These are phyloP conservation scores for Atopsyche davidsoni DNA, from an alignment of 1,140 invertebrate genomes.

Conservation along the genomic window DNA sequence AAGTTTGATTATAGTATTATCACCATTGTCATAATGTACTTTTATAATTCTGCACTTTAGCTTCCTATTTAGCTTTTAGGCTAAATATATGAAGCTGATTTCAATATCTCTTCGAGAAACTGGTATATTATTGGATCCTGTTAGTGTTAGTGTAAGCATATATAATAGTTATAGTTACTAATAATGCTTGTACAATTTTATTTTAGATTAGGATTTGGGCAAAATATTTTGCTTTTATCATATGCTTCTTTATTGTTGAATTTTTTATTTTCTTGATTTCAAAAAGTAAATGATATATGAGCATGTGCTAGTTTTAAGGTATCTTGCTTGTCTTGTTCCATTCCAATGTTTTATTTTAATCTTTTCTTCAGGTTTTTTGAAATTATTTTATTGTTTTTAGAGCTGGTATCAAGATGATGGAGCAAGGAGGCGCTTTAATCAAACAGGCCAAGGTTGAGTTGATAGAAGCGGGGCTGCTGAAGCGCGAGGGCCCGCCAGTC, in stretches of 20 bases:
- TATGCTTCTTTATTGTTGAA: no score
- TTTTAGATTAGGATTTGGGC: no score
- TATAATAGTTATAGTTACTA: slow-evolving; percentile 3
- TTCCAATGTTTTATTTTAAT: no score
- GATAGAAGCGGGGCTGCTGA: slow-evolving; percentile 52
- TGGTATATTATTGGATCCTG: no score
- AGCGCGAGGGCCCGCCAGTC: background rate
- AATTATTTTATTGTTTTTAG: slow-evolving; percentile 52
- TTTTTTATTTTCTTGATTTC: slow-evolving; percentile 32
- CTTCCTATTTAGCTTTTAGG: slow-evolving; percentile 4
- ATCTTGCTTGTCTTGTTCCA: no score
- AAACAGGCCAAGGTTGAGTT: slow-evolving; percentile 69
- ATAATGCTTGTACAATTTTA: no score
- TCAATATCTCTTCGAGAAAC: no score
- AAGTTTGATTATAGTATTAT: slow-evolving; percentile 27
- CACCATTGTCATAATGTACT: background rate
- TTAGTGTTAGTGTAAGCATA: background rate
- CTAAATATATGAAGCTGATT: no score
- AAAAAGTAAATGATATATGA: no score
- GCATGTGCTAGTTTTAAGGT: no score
- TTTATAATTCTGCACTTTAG: slow-evolving; percentile 7
- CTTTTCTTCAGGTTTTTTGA: no score
- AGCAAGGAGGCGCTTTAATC: slow-evolving; percentile 74
- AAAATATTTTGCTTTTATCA: no score
- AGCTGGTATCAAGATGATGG: slow-evolving; percentile 79